Evolutionary conservation across 2,888 invertebrate genomes (phyloP), one percentile per base, ranked within the genome.

Genomic region (Cerceris ruficornis): DNA sequence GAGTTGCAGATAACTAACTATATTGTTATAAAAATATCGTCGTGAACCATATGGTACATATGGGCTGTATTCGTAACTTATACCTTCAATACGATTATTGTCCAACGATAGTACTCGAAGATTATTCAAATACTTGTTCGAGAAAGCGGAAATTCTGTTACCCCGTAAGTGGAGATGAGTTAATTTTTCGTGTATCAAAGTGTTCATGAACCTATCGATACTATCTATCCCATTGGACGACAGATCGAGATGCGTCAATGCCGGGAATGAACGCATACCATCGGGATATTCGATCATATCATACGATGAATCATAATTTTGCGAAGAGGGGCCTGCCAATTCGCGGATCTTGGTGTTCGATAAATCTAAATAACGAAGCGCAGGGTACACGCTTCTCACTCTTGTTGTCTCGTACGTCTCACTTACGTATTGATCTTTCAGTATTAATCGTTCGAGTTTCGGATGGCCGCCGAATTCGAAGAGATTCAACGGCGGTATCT

Each of bases 181-280:
- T 7, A 82, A 43, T 0, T 13, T 49, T 6, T 41, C 9, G 11
- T 57, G 17, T 0, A 17, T 7, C 0, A 11, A 0, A 0, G 6
- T 0, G 5, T 52, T 8, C 6, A 9, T 5, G 28, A 28, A 28
- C 2, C 4, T 28, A 15, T 17, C 7, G 4, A n/a, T 0, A 64
- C 1, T 1, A 0, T 0, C 0, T 7, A 76, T 14, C 0, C 0
- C 0, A 9, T 84, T 84, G 0, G 0, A 0, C 0, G 83, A 81
- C 0, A 83, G 55, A 43, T 81, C 66, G 2, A 84, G 15, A 4
- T 70, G 7, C 2, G n/a, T 49, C 42, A 84, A 17, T 5, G 64
- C 57, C 0, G 82, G 82, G 11, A 81, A 69, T 5, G 41, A 15
- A 49, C 46, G 42, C 1, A 0, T 0, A 43, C 43, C 43, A 43